Conservation (phyloP, 1,140 invertebrate species). For the Andrena cerasifolii region DNA sequence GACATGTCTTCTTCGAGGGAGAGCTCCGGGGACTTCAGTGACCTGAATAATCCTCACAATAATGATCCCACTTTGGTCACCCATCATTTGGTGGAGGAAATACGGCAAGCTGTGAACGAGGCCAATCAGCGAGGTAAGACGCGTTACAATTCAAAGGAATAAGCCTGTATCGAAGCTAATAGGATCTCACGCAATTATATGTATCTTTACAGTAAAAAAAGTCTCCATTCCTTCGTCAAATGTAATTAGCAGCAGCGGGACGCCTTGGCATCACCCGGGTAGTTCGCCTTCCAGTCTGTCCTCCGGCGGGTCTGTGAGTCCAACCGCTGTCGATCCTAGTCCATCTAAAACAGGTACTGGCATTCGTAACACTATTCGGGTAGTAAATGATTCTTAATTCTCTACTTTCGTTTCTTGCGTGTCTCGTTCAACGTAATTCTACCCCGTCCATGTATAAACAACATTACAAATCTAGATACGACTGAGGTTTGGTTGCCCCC, state of each 20-base stretch:
- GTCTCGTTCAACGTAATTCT: background rate
- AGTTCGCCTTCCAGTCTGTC: conserved; percentile 86
- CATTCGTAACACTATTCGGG: conserved; percentile 15
- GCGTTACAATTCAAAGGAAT: background rate
- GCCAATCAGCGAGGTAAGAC: conserved; percentile 90
- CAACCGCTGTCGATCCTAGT: conserved; percentile 80
- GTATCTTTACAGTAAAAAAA: conserved; percentile 83
- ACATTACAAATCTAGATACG: conserved; percentile 75
- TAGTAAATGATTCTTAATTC: background rate
- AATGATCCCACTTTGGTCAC: conserved; percentile 84
- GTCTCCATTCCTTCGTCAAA: conserved; percentile 84
- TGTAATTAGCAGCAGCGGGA: conserved; percentile 68
- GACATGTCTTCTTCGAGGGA: conserved; percentile 84
- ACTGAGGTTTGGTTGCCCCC: conserved; percentile 83
- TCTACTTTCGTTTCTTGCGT: background rate
- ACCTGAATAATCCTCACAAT: conserved; percentile 84
- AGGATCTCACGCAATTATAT: background rate
- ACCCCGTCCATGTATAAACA: conserved; percentile 10
- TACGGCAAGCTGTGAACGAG: conserved; percentile 91
- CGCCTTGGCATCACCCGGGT: conserved; percentile 79
- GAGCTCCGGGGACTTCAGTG: conserved; percentile 85
- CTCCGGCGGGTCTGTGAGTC: conserved; percentile 83
- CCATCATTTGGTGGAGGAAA: conserved; percentile 91
- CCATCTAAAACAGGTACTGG: conserved; percentile 77
- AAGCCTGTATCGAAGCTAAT: background rate